These are phyloP conservation scores for Ictalurus furcatus DNA, from an alignment of 2,113 vertebrate species.

Conservation along the genomic window DNA sequence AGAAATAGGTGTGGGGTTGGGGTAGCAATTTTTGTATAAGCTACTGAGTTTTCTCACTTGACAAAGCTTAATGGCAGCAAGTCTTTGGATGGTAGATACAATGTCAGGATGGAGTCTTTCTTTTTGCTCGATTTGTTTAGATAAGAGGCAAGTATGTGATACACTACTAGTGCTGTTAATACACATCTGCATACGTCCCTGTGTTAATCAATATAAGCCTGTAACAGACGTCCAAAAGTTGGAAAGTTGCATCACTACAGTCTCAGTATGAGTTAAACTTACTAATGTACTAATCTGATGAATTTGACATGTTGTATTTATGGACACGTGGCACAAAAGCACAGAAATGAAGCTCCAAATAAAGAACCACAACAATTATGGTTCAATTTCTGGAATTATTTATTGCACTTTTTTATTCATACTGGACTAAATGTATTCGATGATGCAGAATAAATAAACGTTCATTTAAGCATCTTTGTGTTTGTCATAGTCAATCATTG, in stretches of 20 bases:
- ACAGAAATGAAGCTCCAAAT: background rate
- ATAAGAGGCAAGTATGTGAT: background rate
- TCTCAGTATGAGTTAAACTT: background rate
- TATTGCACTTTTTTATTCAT: background rate
- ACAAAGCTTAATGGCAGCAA: background rate
- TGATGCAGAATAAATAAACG: background rate
- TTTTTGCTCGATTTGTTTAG: background rate
- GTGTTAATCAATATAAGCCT: background rate
- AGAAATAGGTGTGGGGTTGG: background rate
- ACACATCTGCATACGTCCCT: background rate
- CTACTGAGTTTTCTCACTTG: background rate
- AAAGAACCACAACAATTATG: background rate
- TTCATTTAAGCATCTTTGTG: background rate
- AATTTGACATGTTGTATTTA: background rate
- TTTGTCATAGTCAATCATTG: background rate
- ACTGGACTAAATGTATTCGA: background rate
- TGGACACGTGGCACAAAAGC: background rate
- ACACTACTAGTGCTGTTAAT: background rate
- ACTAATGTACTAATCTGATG: background rate
- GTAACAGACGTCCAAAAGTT: background rate
- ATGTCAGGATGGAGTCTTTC: background rate
- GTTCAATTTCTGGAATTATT: background rate
- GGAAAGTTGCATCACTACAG: background rate
- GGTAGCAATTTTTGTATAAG: background rate
- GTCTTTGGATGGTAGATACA: background rate